Evolutionary conservation across 2,113 vertebrate genomes (phyloP).

Genomic region (Casuarius casuarius): DNA sequence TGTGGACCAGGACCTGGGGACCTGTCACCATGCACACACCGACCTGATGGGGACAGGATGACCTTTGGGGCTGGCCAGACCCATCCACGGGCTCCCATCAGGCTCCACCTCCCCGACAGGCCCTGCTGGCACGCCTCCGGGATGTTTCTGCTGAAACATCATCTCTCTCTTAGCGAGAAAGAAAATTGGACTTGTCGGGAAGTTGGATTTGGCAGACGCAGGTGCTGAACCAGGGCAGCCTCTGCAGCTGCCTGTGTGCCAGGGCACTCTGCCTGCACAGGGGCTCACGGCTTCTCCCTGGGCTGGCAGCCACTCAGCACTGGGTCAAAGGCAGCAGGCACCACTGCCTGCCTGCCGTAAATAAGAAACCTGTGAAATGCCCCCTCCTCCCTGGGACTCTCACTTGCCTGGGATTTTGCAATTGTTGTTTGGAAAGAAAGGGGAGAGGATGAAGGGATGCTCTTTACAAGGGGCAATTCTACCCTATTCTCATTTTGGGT

Average conservation of each 20-base stretch:
- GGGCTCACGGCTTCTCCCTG: background rate
- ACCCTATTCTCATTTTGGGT: background rate
- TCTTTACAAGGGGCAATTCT: fast-evolving
- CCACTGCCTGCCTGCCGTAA: background rate
- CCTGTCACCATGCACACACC: background rate
- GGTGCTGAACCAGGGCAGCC: background rate
- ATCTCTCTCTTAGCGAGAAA: background rate
- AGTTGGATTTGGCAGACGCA: background rate
- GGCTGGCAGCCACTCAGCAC: background rate
- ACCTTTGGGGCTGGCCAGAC: background rate
- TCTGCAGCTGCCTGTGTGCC: background rate
- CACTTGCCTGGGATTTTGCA: background rate
- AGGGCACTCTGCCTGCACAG: background rate
- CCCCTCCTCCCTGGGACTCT: background rate
- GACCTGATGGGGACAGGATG: too few species aligned
- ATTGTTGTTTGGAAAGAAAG: background rate
- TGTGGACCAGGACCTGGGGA: background rate
- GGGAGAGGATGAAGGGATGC: background rate
- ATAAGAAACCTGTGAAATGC: background rate
- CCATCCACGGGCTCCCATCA: background rate
- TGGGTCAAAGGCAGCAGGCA: background rate
- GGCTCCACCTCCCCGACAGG: background rate
- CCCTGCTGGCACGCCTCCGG: background rate
- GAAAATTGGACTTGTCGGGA: background rate
- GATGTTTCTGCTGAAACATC: background rate